Percentiles rank a stretch among this genome's conserved stretches.
Evolutionary conservation across 2,113 vertebrate species (phyloP).

Genomic region (Barbus barbus): DNA sequence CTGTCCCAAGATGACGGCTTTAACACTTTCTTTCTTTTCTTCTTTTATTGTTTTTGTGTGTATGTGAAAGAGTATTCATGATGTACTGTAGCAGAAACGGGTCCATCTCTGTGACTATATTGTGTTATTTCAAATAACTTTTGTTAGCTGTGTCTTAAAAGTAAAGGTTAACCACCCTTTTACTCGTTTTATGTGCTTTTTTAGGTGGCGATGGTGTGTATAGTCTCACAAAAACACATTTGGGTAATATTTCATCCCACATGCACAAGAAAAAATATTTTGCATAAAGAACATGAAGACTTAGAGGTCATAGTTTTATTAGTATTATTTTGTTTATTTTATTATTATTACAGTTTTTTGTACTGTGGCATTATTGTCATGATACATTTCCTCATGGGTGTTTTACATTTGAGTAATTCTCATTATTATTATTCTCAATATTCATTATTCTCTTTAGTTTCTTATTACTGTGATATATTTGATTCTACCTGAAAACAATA

Average conservation of each 20-base stretch:
- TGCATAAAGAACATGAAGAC: not conserved
- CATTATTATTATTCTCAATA: not conserved
- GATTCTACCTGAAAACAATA: no score
- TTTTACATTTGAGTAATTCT: not conserved
- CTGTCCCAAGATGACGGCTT: slow-evolving; percentile 3
- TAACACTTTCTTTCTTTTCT: not conserved
- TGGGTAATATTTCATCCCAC: not conserved
- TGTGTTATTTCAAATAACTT: not conserved
- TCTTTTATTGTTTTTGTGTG: not conserved
- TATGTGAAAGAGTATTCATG: slow-evolving; percentile 6
- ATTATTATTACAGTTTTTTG: not conserved
- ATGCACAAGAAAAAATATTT: not conserved
- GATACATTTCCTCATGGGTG: not conserved
- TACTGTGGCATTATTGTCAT: not conserved
- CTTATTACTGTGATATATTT: not conserved
- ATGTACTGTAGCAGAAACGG: slow-evolving; percentile 39
- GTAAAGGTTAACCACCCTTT: not conserved
- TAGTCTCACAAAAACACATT: not conserved
- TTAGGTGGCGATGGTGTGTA: not conserved
- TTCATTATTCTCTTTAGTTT: not conserved
- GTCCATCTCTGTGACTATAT: slow-evolving; percentile 11
- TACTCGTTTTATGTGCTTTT: not conserved
- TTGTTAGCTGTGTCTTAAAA: slow-evolving; percentile 5
- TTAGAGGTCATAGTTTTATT: not conserved
- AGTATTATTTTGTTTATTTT: no score